A percentile compares a stretch with the other conserved stretches of the same genome.
These are phyloP conservation scores for Leptinotarsa undecemlineata DNA, from an alignment of 1,140 invertebrate genomes.

Conservation along the genomic window DNA sequence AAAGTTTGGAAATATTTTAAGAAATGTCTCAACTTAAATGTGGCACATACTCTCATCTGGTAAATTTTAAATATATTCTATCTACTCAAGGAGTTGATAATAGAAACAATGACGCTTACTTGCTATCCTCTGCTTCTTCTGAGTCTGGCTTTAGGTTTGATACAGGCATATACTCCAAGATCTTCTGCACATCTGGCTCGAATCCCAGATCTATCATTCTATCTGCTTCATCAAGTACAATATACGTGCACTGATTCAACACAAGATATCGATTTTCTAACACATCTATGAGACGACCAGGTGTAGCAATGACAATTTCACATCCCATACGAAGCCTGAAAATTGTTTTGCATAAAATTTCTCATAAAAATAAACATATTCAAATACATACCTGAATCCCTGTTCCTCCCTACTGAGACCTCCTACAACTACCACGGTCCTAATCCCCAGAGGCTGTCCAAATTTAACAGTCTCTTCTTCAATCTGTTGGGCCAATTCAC, in stretches of 20 bases:
- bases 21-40: too few relatives aligned
- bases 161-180: conserved; percentile 98
- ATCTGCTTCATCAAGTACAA: conserved; percentile 94
- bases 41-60: too few relatives aligned
- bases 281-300: conserved; percentile 98
- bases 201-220: conserved; percentile 99
- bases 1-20: too few relatives aligned
- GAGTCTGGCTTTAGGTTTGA: conserved; percentile 98
- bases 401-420: conserved; percentile 97
- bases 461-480: conserved; percentile 99
- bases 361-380: not conserved
- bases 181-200: conserved; percentile 97
- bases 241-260: conserved; percentile 92
- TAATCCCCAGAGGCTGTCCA: conserved; percentile 90
- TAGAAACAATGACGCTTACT: conserved; percentile 38
- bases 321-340: conserved; percentile 89
- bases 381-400: conserved; percentile 70
- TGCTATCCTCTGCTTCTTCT: conserved; percentile 97
- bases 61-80: too few relatives aligned
- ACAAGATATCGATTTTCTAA: conserved; percentile 98
- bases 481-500: conserved; percentile 99
- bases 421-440: conserved; percentile 97
- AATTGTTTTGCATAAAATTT: not conserved
- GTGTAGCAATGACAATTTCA: conserved; percentile 99
- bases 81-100: too few relatives aligned